Base-by-base conservation (phyloP, 2,888 invertebrate genomes). In the Terebella lapidaria region DNA sequence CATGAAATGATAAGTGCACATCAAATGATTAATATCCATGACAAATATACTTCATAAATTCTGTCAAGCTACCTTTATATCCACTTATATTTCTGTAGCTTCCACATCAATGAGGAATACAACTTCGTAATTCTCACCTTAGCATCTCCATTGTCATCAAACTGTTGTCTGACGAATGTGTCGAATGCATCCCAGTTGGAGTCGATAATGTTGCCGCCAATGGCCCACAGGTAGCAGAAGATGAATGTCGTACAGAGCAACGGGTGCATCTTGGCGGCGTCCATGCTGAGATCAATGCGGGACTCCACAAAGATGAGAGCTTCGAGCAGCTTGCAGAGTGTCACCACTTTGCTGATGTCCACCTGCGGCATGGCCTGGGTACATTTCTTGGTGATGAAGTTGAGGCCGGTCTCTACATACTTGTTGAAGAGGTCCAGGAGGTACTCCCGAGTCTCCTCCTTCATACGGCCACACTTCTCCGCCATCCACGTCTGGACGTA, bases 161-260 rank as follows among this genome's bases (percentile, higher is more conserved):
- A 88, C 73, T 88, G 86, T 22, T 86, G 82, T 67, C 86, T 85
- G 56, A 91, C 84, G 68, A 86, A 84, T 10, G 84, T 82, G 74
- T 93, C 92, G 68, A 90, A 89, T 2, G 82, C 78, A 56, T 87
- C 85, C 69, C 89, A 85, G 58, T 88, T 87, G 0, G 77, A 73
- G 63, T 92, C 91, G 1, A 84, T 78, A 2, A 91, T 84, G 76
- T 93, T 93, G 0, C 92, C 92, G n/a, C 91, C 92, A 24, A 93
- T 80, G 1, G 89, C 85, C 94, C 94, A 94, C 0, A 92, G 80
- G 71, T 89, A 90, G 54, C 88, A 85, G 82, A 92, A 92, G 29
- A 90, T 82, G 74, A 92, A 94, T 27, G 88, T 86, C 72, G 91
- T 89, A 1, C 86, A 86, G 0, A 93, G 76, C 66, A 90, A 86